Percentiles rank a stretch among this genome's conserved stretches.
Conservation (phyloP, 2,888 invertebrate genomes). For the Coremacera marginata region DNA sequence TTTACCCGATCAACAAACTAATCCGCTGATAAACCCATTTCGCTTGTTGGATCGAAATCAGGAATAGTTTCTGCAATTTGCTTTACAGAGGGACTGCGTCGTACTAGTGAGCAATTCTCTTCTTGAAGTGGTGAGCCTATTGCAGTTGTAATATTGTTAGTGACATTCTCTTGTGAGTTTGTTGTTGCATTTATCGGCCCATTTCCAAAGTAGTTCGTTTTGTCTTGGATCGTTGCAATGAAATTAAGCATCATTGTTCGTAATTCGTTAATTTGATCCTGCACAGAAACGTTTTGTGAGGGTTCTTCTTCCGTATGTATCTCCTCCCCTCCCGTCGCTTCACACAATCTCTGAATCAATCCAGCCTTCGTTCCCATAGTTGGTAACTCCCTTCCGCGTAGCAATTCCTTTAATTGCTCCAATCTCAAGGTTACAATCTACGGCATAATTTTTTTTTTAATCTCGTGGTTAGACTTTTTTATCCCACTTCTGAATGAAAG, state of each 20-base stretch:
- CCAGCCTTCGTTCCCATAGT: not conserved
- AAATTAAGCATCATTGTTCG: not conserved
- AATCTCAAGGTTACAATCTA: no score
- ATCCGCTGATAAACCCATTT: conserved; percentile 13
- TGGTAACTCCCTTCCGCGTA: not conserved
- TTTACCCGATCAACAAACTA: not conserved
- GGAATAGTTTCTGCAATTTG: conserved; percentile 41
- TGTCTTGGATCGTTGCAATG: not conserved
- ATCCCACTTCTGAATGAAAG: no score
- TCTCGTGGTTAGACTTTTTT: no score
- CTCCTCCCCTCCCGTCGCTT: not conserved
- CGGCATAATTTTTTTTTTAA: no score
- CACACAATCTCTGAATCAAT: not conserved
- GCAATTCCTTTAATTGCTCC: not conserved
- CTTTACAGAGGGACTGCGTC: conserved; percentile 13
- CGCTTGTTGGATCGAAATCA: conserved; percentile 33
- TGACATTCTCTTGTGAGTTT: not conserved
- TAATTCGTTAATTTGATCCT: not conserved
- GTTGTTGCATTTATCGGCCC: not conserved
- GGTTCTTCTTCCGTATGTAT: not conserved
- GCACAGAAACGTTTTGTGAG: not conserved
- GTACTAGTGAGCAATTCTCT: not conserved
- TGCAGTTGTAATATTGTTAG: not conserved
- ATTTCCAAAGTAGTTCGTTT: not conserved
- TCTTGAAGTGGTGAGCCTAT: not conserved